These are phyloP conservation scores for Horisme vitalbata DNA, from an alignment of 2,888 invertebrate species.

Conservation along the genomic window DNA sequence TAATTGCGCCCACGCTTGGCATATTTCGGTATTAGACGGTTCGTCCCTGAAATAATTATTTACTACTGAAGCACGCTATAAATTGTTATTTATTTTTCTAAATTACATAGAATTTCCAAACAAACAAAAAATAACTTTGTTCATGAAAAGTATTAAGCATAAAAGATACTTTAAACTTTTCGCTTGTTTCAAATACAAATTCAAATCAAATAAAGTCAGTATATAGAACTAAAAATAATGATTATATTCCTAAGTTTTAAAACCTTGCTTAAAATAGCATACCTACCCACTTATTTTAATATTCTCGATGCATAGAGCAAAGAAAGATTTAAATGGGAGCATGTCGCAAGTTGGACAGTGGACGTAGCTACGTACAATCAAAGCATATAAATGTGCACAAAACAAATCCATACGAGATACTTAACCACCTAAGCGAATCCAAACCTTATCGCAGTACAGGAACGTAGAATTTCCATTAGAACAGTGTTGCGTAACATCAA, in stretches of 20 bases:
- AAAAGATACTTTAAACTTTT: no score
- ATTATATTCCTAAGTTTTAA: no score
- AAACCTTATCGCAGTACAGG: constrained; percentile 5
- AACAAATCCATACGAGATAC: background rate
- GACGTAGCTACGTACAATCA: constrained; percentile 30
- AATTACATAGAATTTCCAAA: no score
- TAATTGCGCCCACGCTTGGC: constrained; percentile 37
- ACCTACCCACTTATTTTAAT: constrained; percentile 23
- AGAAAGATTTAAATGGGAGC: constrained; percentile 35
- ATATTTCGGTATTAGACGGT: constrained; percentile 23
- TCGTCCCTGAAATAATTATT: constrained; percentile 28
- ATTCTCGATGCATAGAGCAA: constrained; percentile 30
- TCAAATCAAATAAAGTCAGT: no score
- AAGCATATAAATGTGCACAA: constrained; percentile 45
- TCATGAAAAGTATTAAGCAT: no score
- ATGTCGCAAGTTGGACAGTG: constrained; percentile 44
- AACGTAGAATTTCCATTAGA: background rate
- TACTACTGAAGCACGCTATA: background rate
- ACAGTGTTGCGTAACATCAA: constrained; percentile 1
- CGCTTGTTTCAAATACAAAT: no score
- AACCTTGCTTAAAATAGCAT: no score
- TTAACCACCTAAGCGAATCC: background rate
- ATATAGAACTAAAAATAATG: no score
- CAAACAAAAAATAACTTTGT: no score
- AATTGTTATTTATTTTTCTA: no score